Conservation (phyloP, 1,140 invertebrate species). For the Acyrthosiphon pisum region DNA sequence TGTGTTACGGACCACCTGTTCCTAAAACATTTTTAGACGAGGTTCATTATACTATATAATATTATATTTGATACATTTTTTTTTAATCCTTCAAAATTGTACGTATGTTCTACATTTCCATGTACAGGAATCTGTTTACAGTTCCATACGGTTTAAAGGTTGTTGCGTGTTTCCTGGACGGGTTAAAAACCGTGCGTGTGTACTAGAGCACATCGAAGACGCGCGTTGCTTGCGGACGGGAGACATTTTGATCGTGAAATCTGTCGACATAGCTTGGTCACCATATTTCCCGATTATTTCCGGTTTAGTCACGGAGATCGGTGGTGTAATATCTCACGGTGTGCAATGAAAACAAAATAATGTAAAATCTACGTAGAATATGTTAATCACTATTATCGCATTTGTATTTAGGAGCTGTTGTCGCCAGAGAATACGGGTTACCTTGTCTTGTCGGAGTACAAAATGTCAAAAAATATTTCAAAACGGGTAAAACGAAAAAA, state of each 20-base stretch:
- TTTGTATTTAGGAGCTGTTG: conserved; percentile 74
- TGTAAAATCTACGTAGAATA: not conserved
- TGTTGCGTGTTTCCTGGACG: conserved; percentile 57
- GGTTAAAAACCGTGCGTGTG: conserved; percentile 73
- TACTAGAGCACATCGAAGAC: conserved; percentile 66
- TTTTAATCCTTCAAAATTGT: not conserved
- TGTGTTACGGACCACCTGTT: conserved; percentile 69
- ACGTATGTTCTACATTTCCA: not conserved
- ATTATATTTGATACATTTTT: not conserved
- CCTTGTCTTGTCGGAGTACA: conserved; percentile 81
- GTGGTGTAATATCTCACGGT: conserved; percentile 86
- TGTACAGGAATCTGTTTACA: not conserved
- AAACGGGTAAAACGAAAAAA: conserved; percentile 68
- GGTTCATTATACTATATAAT: conserved; percentile 15
- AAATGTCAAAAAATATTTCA: conserved; percentile 73
- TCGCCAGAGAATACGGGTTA: conserved; percentile 86
- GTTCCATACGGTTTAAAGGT: not conserved
- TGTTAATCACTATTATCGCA: not conserved
- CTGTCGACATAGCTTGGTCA: conserved; percentile 86
- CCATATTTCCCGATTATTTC: conserved; percentile 83
- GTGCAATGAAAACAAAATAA: conserved; percentile 58
- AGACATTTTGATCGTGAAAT: conserved; percentile 80
- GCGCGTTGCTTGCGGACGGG: conserved; percentile 64
- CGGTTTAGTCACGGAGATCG: conserved; percentile 84
- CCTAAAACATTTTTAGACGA: conserved; percentile 62